Conservation (phyloP, 2,888 invertebrate genomes). For the Euzetes globulus region DNA sequence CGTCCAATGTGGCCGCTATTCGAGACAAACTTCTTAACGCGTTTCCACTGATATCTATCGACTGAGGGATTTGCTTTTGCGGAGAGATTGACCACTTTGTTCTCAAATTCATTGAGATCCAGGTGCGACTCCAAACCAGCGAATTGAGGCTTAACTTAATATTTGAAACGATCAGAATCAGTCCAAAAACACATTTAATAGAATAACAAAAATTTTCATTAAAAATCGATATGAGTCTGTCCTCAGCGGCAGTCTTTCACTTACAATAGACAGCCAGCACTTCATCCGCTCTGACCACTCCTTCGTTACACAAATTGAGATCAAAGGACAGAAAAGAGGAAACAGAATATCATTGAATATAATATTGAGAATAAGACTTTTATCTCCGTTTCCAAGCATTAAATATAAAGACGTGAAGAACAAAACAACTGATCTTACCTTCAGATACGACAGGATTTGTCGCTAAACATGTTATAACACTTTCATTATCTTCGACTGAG, state of each 20-base stretch:
- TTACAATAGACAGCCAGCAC: conserved; percentile 1
- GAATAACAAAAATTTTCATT: not conserved
- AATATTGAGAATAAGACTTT: not conserved
- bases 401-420: not conserved
- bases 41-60: conserved; percentile 15
- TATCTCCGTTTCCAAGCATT: not conserved
- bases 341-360: not conserved
- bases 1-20: not conserved
- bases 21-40: conserved; percentile 1
- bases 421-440: conserved; percentile 12
- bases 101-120: conserved; percentile 19
- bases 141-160: conserved; percentile 18
- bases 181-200: too few relatives aligned
- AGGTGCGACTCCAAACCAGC: not conserved
- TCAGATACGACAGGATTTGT: conserved; percentile 9
- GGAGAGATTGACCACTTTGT: conserved; percentile 8
- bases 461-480: conserved; percentile 25
- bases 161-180: not conserved
- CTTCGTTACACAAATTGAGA: not conserved
- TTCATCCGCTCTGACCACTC: conserved; percentile 19
- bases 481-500: conserved; percentile 18
- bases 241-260: not conserved
- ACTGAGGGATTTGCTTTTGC: conserved; percentile 20
- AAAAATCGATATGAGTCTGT: too few relatives aligned
- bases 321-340: not conserved